Percentiles rank a stretch among this genome's conserved stretches.
phyloP scores from a whole-genome alignment of 2,113 vertebrate species.

The Ciconia stormi region DNA sequence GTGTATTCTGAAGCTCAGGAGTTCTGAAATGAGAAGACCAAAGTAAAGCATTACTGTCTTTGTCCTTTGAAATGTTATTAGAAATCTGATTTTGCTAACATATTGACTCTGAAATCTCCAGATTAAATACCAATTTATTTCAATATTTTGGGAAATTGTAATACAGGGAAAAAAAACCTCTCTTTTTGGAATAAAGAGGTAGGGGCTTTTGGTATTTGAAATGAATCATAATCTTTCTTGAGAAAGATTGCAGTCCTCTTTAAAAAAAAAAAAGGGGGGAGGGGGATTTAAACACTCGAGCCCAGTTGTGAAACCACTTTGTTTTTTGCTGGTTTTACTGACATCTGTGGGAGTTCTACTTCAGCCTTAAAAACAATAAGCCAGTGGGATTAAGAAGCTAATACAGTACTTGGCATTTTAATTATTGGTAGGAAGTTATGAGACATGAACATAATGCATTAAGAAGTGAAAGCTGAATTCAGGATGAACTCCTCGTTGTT shows the following conservation, averaged over 20 bases:
- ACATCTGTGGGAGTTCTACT: not conserved
- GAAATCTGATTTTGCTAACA: not conserved
- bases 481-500: not conserved
- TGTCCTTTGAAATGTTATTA: not conserved
- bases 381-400: not conserved
- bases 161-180: not conserved
- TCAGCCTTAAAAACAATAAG: not conserved
- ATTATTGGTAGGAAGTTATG: not conserved
- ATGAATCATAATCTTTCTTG: not conserved
- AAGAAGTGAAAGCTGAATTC: not conserved
- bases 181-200: not conserved
- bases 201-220: not conserved
- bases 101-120: not conserved
- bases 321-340: not conserved
- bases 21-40: not conserved
- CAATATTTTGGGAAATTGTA: not conserved
- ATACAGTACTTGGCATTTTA: not conserved
- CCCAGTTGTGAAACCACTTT: not conserved
- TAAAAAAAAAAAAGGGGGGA: not conserved
- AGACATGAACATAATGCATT: not conserved
- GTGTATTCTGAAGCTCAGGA: not conserved
- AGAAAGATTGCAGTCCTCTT: not conserved
- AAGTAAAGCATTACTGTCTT: not conserved
- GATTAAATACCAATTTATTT: not conserved
- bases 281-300: not conserved